Evolutionary conservation across 2,888 invertebrate species (phyloP).

Genomic region (Cephus rjabovi): DNA sequence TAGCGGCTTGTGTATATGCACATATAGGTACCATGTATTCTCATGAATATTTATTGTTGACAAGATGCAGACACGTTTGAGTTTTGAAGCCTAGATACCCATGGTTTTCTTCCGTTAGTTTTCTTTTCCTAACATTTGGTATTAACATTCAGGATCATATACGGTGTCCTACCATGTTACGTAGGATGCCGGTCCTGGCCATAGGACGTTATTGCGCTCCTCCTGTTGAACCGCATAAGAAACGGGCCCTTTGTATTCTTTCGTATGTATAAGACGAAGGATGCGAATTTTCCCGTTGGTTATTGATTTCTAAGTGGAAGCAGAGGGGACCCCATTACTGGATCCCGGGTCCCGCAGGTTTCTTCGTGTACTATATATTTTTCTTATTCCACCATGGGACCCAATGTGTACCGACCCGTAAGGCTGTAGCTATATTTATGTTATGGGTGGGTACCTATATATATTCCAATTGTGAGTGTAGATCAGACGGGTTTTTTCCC

Average conservation of each 20-base stretch:
- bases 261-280: background rate
- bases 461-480: background rate
- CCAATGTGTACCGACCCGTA: background rate
- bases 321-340: background rate
- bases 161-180: too few relatives aligned
- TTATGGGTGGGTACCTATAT: background rate
- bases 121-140: too few relatives aligned
- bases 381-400: background rate
- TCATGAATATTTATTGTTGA: too few relatives aligned
- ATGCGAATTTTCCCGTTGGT: conserved; percentile 5
- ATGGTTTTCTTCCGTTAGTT: too few relatives aligned
- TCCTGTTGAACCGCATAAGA: conserved; percentile 1
- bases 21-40: too few relatives aligned
- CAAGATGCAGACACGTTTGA: too few relatives aligned
- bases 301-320: conserved; percentile 16
- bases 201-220: background rate
- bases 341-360: background rate
- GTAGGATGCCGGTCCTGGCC: background rate
- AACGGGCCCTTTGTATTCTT: background rate
- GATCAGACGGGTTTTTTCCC: conserved; percentile 1
- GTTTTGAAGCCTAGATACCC: too few relatives aligned
- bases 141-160: too few relatives aligned
- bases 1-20: too few relatives aligned
- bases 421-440: background rate
- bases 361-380: background rate